These are phyloP conservation scores for Mechanitis mazaeus DNA, from an alignment of 2,888 invertebrate genomes.

Conservation along the genomic window DNA sequence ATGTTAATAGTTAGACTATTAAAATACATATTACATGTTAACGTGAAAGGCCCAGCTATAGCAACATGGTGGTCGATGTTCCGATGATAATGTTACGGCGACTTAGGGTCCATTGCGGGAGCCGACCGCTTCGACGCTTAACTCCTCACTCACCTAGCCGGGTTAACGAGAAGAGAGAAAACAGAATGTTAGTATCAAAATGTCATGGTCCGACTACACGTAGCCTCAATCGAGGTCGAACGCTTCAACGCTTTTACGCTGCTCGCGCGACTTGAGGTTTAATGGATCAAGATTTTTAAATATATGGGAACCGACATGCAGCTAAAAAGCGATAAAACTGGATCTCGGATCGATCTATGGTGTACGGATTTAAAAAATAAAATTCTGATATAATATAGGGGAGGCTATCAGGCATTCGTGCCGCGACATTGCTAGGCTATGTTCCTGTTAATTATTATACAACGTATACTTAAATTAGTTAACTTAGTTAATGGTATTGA, in stretches of 20 bases:
- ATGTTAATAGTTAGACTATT: constrained; percentile 78
- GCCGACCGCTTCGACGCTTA: constrained; percentile 68
- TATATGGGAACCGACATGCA: constrained; percentile 56
- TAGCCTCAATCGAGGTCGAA: constrained; percentile 54
- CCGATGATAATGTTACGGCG: constrained; percentile 72
- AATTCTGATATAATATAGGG: constrained; percentile 51
- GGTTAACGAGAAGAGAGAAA: constrained; percentile 84
- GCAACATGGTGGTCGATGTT: constrained; percentile 75
- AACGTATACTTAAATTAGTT: constrained; percentile 69
- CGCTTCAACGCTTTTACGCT: constrained; percentile 54
- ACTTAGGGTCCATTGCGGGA: constrained; percentile 51
- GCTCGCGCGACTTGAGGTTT: constrained; percentile 33
- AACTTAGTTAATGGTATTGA: constrained; percentile 75
- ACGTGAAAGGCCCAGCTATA: constrained; percentile 76
- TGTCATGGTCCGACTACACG: constrained; percentile 72
- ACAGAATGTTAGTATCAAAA: constrained; percentile 82
- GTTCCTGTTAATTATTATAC: constrained; percentile 67
- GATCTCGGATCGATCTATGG: constrained; percentile 67
- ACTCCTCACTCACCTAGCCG: constrained; percentile 84
- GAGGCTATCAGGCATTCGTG: constrained; percentile 77
- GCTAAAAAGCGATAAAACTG: constrained; percentile 65
- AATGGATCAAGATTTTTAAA: constrained; percentile 33
- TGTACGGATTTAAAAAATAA: constrained; percentile 59
- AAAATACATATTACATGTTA: constrained; percentile 75
- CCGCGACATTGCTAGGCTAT: constrained; percentile 64